phyloP scores from a whole-genome alignment of 2,113 vertebrate genomes.

The Mohoua ochrocephala region DNA sequence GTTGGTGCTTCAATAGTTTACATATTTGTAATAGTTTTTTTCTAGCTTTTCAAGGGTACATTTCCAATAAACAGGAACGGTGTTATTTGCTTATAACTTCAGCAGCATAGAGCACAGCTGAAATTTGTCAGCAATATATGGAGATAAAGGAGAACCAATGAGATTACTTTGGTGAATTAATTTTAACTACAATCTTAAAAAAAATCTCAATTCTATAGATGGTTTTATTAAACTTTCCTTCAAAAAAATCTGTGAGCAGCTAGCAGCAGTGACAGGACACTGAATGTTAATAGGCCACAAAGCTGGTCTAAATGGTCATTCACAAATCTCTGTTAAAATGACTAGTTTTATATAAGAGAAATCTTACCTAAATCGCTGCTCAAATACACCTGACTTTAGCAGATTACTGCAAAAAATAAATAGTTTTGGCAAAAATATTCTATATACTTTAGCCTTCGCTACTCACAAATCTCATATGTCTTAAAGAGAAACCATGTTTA shows the following conservation, averaged over 20 bases:
- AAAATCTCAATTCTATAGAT: not conserved
- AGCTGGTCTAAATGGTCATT: not conserved
- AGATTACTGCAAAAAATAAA: not conserved
- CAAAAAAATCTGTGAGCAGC: not conserved
- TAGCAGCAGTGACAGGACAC: not conserved
- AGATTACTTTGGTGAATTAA: not conserved
- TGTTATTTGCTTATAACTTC: not conserved
- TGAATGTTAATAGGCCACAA: not conserved
- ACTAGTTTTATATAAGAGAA: not conserved
- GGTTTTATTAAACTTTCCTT: not conserved
- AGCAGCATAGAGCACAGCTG: not conserved
- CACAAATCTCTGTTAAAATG: not conserved
- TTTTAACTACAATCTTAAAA: not conserved
- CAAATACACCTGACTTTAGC: not conserved
- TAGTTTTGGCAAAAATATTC: not conserved
- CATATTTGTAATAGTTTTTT: not conserved
- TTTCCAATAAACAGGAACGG: not conserved
- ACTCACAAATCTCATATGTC: not conserved
- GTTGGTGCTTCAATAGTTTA: not conserved
- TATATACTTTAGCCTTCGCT: not conserved
- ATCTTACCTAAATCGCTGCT: not conserved
- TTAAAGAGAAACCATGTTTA: not conserved
- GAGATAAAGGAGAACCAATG: not conserved
- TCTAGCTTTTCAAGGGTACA: not conserved
- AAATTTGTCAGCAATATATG: not conserved